phyloP scores from a whole-genome alignment of 2,888 invertebrate genomes.

The Cephonodes hylas region DNA sequence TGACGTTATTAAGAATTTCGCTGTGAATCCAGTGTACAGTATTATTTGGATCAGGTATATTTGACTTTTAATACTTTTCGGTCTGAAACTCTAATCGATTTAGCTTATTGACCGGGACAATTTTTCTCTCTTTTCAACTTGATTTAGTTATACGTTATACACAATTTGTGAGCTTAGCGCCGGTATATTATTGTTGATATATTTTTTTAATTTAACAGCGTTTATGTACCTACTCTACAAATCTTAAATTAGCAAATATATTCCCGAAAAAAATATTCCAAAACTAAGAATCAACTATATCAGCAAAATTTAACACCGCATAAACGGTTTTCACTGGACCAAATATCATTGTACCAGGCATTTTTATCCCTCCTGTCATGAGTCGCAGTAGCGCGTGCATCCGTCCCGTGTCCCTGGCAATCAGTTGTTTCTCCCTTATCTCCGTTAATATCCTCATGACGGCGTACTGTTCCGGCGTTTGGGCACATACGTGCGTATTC shows the following conservation, averaged over 20 bases:
- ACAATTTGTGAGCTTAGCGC: too few species aligned
- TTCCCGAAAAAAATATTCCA: too few species aligned
- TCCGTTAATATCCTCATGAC: conserved; percentile 40
- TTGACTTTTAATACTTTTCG: too few species aligned
- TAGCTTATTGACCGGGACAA: too few species aligned
- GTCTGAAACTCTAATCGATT: too few species aligned
- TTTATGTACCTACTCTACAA: too few species aligned
- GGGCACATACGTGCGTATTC: not conserved
- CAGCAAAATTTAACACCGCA: not conserved
- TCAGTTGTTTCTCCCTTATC: conserved; percentile 39
- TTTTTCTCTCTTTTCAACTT: not conserved
- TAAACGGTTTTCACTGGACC: too few species aligned
- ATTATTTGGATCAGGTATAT: not conserved
- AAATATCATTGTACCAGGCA: not conserved
- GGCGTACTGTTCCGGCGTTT: conserved; percentile 36
- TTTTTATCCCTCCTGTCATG: not conserved
- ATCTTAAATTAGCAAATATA: too few species aligned
- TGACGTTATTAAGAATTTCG: not conserved
- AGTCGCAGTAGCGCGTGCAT: not conserved
- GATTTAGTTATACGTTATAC: too few species aligned
- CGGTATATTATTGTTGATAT: too few species aligned
- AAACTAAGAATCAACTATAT: not conserved
- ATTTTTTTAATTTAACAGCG: too few species aligned
- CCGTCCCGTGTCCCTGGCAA: conserved; percentile 27
- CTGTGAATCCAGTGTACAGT: not conserved